These are phyloP conservation scores for Haliclona indistincta DNA, from an alignment of 37 sponge, comb jelly and placozoan species.

Conservation along the genomic window DNA sequence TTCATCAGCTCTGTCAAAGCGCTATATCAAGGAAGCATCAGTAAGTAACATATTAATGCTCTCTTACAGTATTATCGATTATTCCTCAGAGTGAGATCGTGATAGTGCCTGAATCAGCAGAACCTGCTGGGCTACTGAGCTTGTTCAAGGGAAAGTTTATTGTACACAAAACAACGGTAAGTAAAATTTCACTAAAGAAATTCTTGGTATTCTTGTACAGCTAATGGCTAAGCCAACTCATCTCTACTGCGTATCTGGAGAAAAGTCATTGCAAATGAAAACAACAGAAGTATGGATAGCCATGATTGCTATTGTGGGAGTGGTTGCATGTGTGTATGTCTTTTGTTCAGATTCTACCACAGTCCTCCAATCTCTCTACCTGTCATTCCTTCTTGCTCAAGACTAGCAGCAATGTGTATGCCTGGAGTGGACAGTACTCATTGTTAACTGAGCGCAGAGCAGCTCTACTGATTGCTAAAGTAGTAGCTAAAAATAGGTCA, in stretches of 20 bases:
- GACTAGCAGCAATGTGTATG: background rate
- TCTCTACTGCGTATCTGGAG: constrained; percentile 50
- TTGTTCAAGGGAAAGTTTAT: constrained; percentile 72
- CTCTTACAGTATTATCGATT: background rate
- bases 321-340: background rate
- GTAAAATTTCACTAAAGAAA: background rate
- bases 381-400: constrained; percentile 44
- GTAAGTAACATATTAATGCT: background rate
- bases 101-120: constrained; percentile 60
- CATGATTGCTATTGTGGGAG: background rate
- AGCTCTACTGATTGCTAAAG: constrained; percentile 49
- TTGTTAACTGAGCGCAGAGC: constrained; percentile 33
- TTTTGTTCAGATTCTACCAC: constrained; percentile 33
- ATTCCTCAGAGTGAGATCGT: constrained; percentile 14
- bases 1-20: background rate
- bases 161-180: constrained; percentile 23
- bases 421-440: constrained; percentile 69
- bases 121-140: constrained; percentile 52
- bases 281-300: constrained; percentile 45
- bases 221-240: background rate
- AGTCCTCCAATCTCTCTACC: constrained; percentile 47
- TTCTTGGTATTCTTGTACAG: no score
- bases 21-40: background rate
- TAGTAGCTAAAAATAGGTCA: background rate
- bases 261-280: constrained; percentile 21